Conservation (phyloP, 2,113 vertebrate species). For the Apodemus speciosus region DNA sequence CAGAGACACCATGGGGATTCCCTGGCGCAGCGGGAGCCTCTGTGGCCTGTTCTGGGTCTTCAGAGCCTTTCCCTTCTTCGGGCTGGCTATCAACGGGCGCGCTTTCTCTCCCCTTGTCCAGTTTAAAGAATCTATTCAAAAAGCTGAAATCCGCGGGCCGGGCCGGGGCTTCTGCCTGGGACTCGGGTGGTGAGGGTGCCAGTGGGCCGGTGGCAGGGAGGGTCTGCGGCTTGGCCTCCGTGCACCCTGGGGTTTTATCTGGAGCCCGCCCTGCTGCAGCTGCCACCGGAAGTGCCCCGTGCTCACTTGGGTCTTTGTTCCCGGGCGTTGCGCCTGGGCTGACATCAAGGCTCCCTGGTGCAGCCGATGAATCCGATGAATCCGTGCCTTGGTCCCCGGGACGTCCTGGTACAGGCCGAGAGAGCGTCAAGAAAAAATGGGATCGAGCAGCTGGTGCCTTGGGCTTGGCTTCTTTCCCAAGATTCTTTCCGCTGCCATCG, state of each 20-base stretch:
- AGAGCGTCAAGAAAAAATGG: slow-evolving; percentile 80
- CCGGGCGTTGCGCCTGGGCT: slow-evolving; percentile 7
- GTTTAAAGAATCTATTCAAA: slow-evolving; percentile 88
- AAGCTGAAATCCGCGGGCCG: slow-evolving; percentile 79
- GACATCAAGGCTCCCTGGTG: slow-evolving; percentile 65
- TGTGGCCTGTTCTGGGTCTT: neutral
- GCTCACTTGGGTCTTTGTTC: slow-evolving; percentile 80
- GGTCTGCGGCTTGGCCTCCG: neutral
- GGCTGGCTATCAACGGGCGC: neutral
- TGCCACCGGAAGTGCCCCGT: neutral
- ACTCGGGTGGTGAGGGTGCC: neutral
- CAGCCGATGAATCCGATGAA: slow-evolving; percentile 74
- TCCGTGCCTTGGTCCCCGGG: slow-evolving; percentile 71
- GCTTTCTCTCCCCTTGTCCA: slow-evolving; percentile 81
- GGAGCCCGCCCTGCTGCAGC: neutral
- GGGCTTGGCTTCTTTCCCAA: slow-evolving; percentile 79
- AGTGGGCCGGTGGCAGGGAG: neutral
- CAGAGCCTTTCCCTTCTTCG: neutral
- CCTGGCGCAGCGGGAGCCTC: slow-evolving; percentile 37
- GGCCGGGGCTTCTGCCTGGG: neutral
- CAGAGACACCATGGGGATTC: neutral
- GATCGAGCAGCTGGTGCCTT: slow-evolving; percentile 80
- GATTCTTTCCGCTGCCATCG: slow-evolving; percentile 74
- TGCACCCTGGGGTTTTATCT: slow-evolving; percentile 62
- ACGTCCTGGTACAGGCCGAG: slow-evolving; percentile 86